Base-by-base conservation (phyloP, 2,888 invertebrate species). In the Drymonia ruficornis region DNA sequence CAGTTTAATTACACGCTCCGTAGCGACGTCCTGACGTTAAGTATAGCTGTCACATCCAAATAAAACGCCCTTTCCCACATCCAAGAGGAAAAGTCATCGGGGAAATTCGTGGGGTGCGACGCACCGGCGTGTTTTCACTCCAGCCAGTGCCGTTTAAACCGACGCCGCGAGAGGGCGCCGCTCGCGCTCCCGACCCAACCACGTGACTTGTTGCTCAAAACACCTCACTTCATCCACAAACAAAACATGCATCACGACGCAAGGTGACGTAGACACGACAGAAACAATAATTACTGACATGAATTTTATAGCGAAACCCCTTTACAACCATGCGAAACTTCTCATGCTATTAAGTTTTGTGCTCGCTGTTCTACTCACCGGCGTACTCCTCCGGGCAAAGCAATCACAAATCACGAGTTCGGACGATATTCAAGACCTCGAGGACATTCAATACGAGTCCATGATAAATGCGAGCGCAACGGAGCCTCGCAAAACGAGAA, bases 71-170 rank as follows among this genome's bases (percentile, higher is more conserved):
- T 67, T 89, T 90, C 84, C 65, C 66, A 83, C 85, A 87, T 90
- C 87, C 79, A 70, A 72, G 83, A 78, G 81, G 89, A 86, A 90
- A 91, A 91, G 86, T 88, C 89, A 87, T 83, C 80, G 85, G 86
- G 89, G 86, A 89, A 90, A 90, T 87, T 89, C 85, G 89, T 85
- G 80, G 89, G 89, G 91, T 83, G 91, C 87, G 89, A 83, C 90
- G 89, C 85, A 84, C 81, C 84, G 81, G 74, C 83, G 84, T 84
- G 83, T 89, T 89, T 87, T 87, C 86, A 79, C 81, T 79, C 75
- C 76, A 77, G 84, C 83, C 91, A 92, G 92, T 92, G 81, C 78
- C 84, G 87, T 81, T 84, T 83, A 81, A 84, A 86, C 85, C 73
- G 68, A 88, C 84, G 86, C 78, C 91, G 90, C 83, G 92, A 87